Percentiles rank a stretch among this genome's conserved stretches.
These are phyloP conservation scores for Periplaneta americana DNA, from an alignment of 1,140 invertebrate genomes.

Conservation along the genomic window DNA sequence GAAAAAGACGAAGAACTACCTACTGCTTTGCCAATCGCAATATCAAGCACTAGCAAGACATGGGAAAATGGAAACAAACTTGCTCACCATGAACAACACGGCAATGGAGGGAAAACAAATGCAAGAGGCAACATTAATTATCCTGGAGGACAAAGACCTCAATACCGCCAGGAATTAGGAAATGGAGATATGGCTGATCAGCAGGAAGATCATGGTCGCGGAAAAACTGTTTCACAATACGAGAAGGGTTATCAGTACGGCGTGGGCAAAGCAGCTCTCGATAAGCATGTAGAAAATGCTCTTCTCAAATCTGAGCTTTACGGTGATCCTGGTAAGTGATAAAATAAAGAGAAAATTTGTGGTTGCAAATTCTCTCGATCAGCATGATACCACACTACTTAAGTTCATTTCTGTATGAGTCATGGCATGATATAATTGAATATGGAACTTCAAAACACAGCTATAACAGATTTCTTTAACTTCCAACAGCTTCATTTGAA, in stretches of 20 bases:
- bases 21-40: not conserved
- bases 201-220: constrained; percentile 8
- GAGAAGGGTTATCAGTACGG: constrained; percentile 34
- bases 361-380: too few relatives aligned
- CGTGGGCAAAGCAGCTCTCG: constrained; percentile 31
- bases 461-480: too few relatives aligned
- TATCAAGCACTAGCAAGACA: not conserved
- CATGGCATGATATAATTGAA: too few relatives aligned
- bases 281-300: constrained; percentile 35
- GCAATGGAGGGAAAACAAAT: not conserved
- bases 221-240: constrained; percentile 32
- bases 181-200: not conserved
- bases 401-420: too few relatives aligned
- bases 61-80: not conserved
- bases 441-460: too few relatives aligned
- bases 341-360: too few relatives aligned
- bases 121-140: not conserved
- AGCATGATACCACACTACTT: too few relatives aligned
- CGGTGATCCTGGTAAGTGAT: constrained; percentile 27
- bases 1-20: not conserved
- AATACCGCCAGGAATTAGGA: not conserved
- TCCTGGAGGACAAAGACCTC: not conserved
- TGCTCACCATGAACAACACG: not conserved
- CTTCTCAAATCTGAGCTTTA: constrained; percentile 36
- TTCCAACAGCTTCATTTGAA: too few relatives aligned